Base-by-base conservation (phyloP, 2,113 vertebrate species). In the Clarias macrocephalus region DNA sequence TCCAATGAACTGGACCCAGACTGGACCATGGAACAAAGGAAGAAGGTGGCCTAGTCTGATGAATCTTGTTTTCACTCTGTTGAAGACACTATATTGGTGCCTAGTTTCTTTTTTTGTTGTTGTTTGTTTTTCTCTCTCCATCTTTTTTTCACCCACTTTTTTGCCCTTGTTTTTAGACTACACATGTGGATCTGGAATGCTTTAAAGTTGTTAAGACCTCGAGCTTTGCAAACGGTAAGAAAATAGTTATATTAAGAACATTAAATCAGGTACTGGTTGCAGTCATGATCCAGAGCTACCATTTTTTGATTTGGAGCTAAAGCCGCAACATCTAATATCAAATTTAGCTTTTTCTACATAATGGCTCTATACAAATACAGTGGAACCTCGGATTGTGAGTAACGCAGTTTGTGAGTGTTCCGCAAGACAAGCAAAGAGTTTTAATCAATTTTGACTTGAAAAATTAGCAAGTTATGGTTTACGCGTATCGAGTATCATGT, bases 151-250 rank as follows among this genome's bases (percentile, higher is more conserved):
- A 1, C 33, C 23, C 12, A 73, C 30, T 37, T 37, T 37, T 28
- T 33, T n/a, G 3, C 8, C 19, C 21, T 75, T 54, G 5, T 80
- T 70, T 19, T 81, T n/a, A 86, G 85, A 60, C 23, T 52, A 18
- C 82, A 7, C 77, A 62, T 62, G 30, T 86, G 85, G 66, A 82
- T 82, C 33, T 60, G 54, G 65, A 66, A 23, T 11, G 18, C 54
- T 86, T 82, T 30, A 86, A 73, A 28, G 65, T 23, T 5, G 6
- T 86, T 30, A 56, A 59, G 33, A 73, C 56, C 25, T 86, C 33
- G 5, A 82, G 33, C 37, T 86, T 60, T 59, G 33, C 30, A 28
- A 73, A 19, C 2, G 85, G 85, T 86, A 57, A 86, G 85, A 42
- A 25, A 63, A 52, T 56, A 12, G 9, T 68, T 2, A 19, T 42